Evolutionary conservation across 2,113 vertebrate species (phyloP), one percentile per base, ranked within the genome.

Genomic region (Clarias gariepinus): DNA sequence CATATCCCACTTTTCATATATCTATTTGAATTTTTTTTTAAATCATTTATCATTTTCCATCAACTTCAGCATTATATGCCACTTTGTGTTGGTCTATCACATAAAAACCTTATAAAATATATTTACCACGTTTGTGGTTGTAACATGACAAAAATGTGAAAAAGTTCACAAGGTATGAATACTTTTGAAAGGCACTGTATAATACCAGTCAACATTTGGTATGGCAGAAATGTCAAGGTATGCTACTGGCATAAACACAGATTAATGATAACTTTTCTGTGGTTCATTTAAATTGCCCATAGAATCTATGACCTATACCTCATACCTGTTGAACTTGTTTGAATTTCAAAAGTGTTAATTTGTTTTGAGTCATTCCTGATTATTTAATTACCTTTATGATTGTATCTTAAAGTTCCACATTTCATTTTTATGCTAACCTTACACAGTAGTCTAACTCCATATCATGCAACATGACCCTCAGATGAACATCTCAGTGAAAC

Each of bases 401-500:
- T 52, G 23, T 6, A 47, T 25, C 15, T 11, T 2, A 53, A 77
- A 74, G 52, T 74, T 11, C 13, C 19, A 8, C 25, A 30, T 55
- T 30, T 15, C n/a, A 25, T 78, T 57, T 28, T 78, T 10, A 78
- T 30, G 16, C 57, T 30, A 79, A 9, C 7, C 3, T 19, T 58
- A 21, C 9, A 80, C 55, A 33, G 18, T 58, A 58, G 18, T 21
- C 9, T 60, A 33, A 33, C 8, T 33, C 16, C 28, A 23, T 80
- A 28, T 19, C 3, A 11, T 30, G 76, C 28, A 33, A 12, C 55
- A 60, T 23, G 73, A 21, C 25, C 52, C 73, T 76, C 73, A 52
- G 12, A n/a, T 53, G 73, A 76, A 76, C 21, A 74, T 41, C 71
- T 74, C 71, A 76, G 12, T n/a, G 18, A 82, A 87, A 83, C 86